Evolutionary conservation across 2,888 invertebrate species (phyloP), one percentile per base, ranked within the genome.

Genomic region (Amitus sp.): DNA sequence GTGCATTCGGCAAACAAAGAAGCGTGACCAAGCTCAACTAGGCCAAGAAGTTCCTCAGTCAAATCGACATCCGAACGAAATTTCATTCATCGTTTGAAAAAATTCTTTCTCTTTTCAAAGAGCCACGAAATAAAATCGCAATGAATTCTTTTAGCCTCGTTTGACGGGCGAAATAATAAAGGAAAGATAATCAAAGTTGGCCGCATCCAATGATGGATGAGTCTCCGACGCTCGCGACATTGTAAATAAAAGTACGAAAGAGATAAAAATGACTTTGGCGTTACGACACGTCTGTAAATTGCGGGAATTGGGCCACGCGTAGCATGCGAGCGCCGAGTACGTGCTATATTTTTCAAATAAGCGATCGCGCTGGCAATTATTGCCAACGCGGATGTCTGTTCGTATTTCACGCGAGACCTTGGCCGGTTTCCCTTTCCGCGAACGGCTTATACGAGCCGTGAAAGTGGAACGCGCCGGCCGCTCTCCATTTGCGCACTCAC

Each of bases 381-480:
- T 75, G 74, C 70, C 78, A 78, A 80, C 78, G 77, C 80, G 80
- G 79, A 80, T 80, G 76, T 79, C 77, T 74, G 75, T 70, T 77
- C 71, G 74, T 77, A 72, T 75, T 78, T 78, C 71, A 70, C 64
- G 65, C 63, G 69, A 69, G 74, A 75, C 80, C 80, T 80, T 79
- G 80, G 78, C 80, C 79, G 77, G 74, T 80, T 80, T 79, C 73
- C 74, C 75, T 79, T 77, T 78, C 77, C 68, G 62, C 51, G 54
- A 59, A 50, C 53, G 30, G 48, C 46, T 15, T 37, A 48, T n/a
- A n/a, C n/a, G n/a, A n/a, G n/a, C 46, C 57, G 47, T 56, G 46
- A 55, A 57, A 66, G 57, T 60, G 55, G 55, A 54, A 19, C 55
- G 53, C 39, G 45, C 23, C 23, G 23, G 7, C 23, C 23, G 23